These are phyloP conservation scores for Linnaemya tessellans DNA, from an alignment of 2,888 invertebrate species.

Conservation along the genomic window DNA sequence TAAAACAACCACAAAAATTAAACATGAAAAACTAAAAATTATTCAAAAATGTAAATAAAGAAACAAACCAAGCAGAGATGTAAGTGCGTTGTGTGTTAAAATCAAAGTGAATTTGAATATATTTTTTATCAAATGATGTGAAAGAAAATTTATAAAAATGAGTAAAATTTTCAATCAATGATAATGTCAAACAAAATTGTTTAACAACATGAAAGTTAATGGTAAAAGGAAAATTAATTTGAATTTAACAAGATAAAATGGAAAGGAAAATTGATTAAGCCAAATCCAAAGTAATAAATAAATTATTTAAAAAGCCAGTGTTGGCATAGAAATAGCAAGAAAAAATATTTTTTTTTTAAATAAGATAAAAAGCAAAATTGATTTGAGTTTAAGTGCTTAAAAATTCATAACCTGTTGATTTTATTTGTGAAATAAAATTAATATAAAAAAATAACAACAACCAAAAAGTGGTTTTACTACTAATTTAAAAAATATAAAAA, in stretches of 20 bases:
- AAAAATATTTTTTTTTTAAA: conserved; percentile 27
- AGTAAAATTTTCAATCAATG: conserved; percentile 26
- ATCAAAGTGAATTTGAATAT: conserved; percentile 47
- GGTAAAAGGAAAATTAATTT: conserved; percentile 58
- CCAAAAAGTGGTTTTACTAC: conserved; percentile 71
- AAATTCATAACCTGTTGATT: conserved; percentile 62
- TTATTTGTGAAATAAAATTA: conserved; percentile 65
- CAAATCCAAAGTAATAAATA: conserved; percentile 12
- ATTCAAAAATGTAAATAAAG: conserved; percentile 25
- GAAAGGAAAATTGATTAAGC: conserved; percentile 51
- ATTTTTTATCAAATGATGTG: conserved; percentile 17
- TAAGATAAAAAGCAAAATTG: conserved; percentile 30
- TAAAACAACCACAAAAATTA: conserved; percentile 37
- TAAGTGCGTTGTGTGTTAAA: conserved; percentile 17
- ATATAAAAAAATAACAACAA: conserved; percentile 46
- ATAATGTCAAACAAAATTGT: conserved; percentile 56
- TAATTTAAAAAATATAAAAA: conserved; percentile 59
- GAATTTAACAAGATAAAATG: conserved; percentile 51
- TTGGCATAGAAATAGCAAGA: conserved; percentile 15
- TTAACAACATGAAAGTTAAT: conserved; percentile 47
- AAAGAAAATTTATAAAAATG: conserved; percentile 8
- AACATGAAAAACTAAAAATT: conserved; percentile 44
- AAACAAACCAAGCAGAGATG: conserved; percentile 22
- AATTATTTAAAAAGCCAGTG: conserved; percentile 1
- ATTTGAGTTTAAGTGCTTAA: conserved; percentile 37